phyloP scores from a whole-genome alignment of 1,140 invertebrate genomes.

The Philaenus spumarius region DNA sequence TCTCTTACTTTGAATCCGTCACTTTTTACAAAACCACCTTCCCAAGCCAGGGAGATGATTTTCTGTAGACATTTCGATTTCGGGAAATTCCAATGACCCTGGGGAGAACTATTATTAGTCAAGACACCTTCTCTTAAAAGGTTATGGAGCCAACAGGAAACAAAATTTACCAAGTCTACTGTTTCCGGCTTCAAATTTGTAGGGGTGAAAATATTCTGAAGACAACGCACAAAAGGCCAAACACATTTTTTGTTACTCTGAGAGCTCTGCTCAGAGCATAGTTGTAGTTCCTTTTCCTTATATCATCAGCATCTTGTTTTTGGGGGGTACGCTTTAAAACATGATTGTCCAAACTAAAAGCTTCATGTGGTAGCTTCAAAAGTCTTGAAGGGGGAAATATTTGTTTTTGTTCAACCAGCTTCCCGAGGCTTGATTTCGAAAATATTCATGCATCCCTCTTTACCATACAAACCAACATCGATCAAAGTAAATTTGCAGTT shows the following conservation, averaged over 20 bases:
- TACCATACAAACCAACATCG: no score
- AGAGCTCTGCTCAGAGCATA: not conserved
- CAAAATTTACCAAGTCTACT: not conserved
- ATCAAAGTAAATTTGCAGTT: no score
- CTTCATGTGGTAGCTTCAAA: not conserved
- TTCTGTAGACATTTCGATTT: not conserved
- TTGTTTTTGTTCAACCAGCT: no score
- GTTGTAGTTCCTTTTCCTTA: not conserved
- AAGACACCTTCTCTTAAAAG: not conserved
- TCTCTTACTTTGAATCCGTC: not conserved
- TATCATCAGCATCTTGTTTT: not conserved
- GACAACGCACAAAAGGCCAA: not conserved
- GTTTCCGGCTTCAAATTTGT: no score
- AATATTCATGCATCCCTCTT: no score
- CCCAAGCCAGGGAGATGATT: not conserved
- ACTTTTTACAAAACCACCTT: not conserved
- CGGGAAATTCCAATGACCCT: slow-evolving; percentile 33
- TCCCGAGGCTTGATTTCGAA: not conserved
- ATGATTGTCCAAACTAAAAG: not conserved
- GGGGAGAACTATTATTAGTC: slow-evolving; percentile 18
- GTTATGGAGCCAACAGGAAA: not conserved
- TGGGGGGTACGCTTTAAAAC: not conserved
- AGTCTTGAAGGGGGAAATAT: not conserved
- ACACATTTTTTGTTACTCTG: not conserved
- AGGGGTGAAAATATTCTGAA: not conserved